Percentiles rank a stretch among this genome's conserved stretches.
These are phyloP conservation scores for Pedionomus torquatus DNA, from an alignment of 2,113 vertebrate species.

Conservation along the genomic window DNA sequence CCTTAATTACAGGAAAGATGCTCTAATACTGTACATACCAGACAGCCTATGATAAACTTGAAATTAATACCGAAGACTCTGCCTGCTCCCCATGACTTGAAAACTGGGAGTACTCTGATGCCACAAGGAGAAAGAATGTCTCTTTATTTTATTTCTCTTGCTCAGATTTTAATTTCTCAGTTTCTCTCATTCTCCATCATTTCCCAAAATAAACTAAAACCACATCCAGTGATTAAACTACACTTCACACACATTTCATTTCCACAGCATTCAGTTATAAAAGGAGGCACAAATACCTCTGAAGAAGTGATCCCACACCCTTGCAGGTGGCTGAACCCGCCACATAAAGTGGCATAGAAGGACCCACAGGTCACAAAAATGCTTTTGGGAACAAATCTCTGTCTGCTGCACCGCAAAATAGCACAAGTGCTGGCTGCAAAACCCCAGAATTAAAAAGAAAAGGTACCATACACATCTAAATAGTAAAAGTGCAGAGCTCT, in stretches of 20 bases:
- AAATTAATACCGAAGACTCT: background rate
- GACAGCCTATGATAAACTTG: background rate
- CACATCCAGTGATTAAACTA: background rate
- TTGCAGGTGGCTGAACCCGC: background rate
- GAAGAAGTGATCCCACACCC: background rate
- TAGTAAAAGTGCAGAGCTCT: background rate
- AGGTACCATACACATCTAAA: background rate
- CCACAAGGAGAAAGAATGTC: background rate
- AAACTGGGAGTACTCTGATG: background rate
- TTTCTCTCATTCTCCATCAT: background rate
- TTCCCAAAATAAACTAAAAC: background rate
- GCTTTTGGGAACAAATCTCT: background rate
- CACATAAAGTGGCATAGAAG: background rate
- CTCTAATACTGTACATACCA: background rate
- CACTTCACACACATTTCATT: background rate
- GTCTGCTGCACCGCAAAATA: background rate
- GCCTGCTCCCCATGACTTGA: background rate
- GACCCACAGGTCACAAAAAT: background rate
- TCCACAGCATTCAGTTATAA: background rate
- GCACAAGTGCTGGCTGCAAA: background rate
- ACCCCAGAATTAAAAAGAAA: background rate
- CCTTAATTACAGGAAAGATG: constrained; percentile 41
- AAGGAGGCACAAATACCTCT: background rate
- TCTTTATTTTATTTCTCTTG: background rate
- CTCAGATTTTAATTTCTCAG: background rate